Evolutionary conservation across 1,140 invertebrate species (phyloP).

Genomic region (Acromyrmex echinatior): DNA sequence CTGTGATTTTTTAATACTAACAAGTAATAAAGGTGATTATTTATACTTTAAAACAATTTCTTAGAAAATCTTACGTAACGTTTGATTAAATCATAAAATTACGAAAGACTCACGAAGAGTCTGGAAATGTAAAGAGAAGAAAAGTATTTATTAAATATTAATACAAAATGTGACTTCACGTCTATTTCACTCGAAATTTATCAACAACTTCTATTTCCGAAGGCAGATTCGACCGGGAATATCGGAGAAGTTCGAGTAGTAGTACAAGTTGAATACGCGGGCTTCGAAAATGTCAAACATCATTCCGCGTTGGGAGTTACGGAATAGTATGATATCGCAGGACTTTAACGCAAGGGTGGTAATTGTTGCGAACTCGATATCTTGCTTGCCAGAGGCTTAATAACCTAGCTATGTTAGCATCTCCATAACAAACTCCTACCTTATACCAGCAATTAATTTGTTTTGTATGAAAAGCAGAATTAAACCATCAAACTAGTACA

Average conservation of each 20-base stretch:
- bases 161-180: neutral
- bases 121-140: neutral
- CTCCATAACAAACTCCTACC: constrained; percentile 15
- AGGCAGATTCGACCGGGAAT: neutral
- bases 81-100: neutral
- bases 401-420: constrained; percentile 39
- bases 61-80: too few species aligned
- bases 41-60: neutral
- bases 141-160: neutral
- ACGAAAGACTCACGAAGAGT: neutral
- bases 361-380: constrained; percentile 58
- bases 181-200: constrained; percentile 43
- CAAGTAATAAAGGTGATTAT: neutral
- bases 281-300: constrained; percentile 54
- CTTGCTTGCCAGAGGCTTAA: constrained; percentile 55
- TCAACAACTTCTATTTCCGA: constrained; percentile 2
- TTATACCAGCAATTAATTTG: constrained; percentile 53
- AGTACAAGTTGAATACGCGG: constrained; percentile 12
- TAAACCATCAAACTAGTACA: neutral
- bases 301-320: constrained; percentile 39
- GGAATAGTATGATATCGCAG: constrained; percentile 25
- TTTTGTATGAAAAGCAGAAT: constrained; percentile 25
- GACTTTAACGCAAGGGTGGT: constrained; percentile 49
- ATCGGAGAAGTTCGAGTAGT: constrained; percentile 9
- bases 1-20: neutral